A percentile compares a stretch with the other conserved stretches of the same genome.
Conservation (phyloP, 2,113 vertebrate genomes). For the Nannospalax galili region DNA sequence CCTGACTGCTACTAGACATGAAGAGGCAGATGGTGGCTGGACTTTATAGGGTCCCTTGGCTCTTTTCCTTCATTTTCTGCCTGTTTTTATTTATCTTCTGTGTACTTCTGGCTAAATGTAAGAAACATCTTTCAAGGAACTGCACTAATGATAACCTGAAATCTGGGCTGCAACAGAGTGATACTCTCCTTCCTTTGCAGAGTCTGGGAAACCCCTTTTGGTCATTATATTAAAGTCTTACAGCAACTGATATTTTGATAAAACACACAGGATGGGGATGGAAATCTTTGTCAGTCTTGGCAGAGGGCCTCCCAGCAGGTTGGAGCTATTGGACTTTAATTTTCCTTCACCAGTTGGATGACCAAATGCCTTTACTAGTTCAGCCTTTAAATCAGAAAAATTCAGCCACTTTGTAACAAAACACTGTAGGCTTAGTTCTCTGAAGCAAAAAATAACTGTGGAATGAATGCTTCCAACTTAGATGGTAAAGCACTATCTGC, state of each 20-base stretch:
- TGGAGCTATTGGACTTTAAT: neutral
- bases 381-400: constrained; percentile 51
- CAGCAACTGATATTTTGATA: neutral
- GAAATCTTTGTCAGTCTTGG: neutral
- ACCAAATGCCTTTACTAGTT: constrained; percentile 46
- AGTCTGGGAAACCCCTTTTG: neutral
- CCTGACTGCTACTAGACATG: neutral
- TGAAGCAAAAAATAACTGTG: neutral
- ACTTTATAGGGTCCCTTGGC: neutral
- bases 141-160: neutral
- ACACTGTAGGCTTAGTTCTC: neutral
- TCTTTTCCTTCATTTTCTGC: constrained; percentile 3
- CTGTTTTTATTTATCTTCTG: neutral
- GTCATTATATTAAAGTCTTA: neutral
- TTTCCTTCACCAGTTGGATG: neutral
- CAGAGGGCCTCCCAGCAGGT: neutral
- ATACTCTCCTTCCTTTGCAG: neutral
- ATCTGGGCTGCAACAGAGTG: neutral
- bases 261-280: neutral
- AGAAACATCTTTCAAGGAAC: neutral
- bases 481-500: neutral
- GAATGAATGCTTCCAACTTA: neutral
- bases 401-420: constrained; percentile 21
- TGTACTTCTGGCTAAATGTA: neutral
- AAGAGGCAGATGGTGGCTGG: constrained; percentile 45